phyloP scores from a whole-genome alignment of 2,797 vertebrate genomes.

The Eutrigla gurnardus region DNA sequence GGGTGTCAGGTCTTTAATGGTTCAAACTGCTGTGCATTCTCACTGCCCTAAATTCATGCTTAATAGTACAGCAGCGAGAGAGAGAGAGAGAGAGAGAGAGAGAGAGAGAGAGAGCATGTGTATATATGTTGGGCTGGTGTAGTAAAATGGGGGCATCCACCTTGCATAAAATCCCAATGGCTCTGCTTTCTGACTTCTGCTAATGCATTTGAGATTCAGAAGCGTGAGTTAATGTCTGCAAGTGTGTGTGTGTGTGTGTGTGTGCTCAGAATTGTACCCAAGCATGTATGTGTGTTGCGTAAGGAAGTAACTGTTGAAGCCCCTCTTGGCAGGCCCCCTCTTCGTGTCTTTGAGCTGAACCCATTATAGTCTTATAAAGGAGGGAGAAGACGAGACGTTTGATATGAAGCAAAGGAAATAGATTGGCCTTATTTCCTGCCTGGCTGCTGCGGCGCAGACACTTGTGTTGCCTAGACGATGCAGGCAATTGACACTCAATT shows the following conservation, averaged over 20 bases:
- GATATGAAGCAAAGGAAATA: slow-evolving; percentile 83
- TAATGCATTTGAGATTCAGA: slow-evolving; percentile 62
- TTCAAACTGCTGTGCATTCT: slow-evolving; percentile 64
- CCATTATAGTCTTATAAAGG: slow-evolving; percentile 77
- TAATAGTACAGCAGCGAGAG: slow-evolving; percentile 47
- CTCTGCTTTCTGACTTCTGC: slow-evolving; percentile 44
- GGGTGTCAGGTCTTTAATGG: slow-evolving; percentile 74
- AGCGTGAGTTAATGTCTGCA: slow-evolving; percentile 33
- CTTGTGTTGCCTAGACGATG: slow-evolving; percentile 81
- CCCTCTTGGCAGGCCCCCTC: slow-evolving; percentile 69
- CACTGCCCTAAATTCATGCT: slow-evolving; percentile 70
- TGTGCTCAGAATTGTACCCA: slow-evolving; percentile 38
- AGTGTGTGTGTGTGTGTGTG: slow-evolving; percentile 11
- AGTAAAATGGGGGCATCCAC: slow-evolving; percentile 57
- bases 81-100: slow-evolving; percentile 7
- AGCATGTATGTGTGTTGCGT: slow-evolving; percentile 61
- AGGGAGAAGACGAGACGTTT: slow-evolving; percentile 73
- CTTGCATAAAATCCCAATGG: slow-evolving; percentile 37
- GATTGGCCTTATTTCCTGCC: slow-evolving; percentile 86
- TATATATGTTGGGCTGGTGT: slow-evolving; percentile 36
- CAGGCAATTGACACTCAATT: slow-evolving; percentile 86
- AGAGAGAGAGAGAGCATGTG: slow-evolving; percentile 27
- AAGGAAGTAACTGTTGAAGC: slow-evolving; percentile 60
- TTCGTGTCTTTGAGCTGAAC: slow-evolving; percentile 68
- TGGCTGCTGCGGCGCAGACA: slow-evolving; percentile 74